Base-by-base conservation (phyloP, 1,140 invertebrate genomes). In the Drosophila littoralis region DNA sequence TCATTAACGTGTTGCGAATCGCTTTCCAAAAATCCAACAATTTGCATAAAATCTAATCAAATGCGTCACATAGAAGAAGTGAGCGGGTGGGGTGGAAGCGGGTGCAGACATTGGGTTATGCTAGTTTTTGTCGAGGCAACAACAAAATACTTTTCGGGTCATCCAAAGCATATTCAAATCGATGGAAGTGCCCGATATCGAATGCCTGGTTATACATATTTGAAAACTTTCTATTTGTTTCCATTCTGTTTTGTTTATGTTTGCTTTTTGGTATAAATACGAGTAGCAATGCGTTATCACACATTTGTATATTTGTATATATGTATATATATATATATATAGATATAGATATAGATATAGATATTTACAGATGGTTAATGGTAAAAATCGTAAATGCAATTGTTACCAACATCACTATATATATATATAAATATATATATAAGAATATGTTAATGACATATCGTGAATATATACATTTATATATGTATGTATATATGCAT, bases 341-440 rank as follows among this genome's bases (percentile, higher is more conserved):
- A 60, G 35, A 35, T 50, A 68, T 40, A 68, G 22, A 59, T 68
- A 50, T 40, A 28, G 35, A 36, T 50, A 68, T 40, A 68, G 28
- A 60, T 68, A 60, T 68, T 68, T 68, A 60, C 55, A 68, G 55
- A 32, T 61, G 48, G 12, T 57, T 33, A 45, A 10, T 61, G 42
- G 57, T 33, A 40, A 60, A 63, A 43, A 61, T 61, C 59, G 32
- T 70, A 70, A 69, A 70, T 69, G 55, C 42, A 54, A 61, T 69
- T 69, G 42, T 70, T 69, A 60, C 48, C 61, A 69, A 60, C 50
- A 58, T 63, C 55, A 66, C 33, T 33, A 17, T 35, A n/a, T 52
- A 52, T 36, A 7, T 10, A 35, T 38, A 58, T 58, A 32, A 6
- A 58, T 58, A 13, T 38, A 40, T 50, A 28, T 50, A 28, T 28